Conservation (phyloP, 2,797 vertebrate species). For the Eurystomus glaucurus region DNA sequence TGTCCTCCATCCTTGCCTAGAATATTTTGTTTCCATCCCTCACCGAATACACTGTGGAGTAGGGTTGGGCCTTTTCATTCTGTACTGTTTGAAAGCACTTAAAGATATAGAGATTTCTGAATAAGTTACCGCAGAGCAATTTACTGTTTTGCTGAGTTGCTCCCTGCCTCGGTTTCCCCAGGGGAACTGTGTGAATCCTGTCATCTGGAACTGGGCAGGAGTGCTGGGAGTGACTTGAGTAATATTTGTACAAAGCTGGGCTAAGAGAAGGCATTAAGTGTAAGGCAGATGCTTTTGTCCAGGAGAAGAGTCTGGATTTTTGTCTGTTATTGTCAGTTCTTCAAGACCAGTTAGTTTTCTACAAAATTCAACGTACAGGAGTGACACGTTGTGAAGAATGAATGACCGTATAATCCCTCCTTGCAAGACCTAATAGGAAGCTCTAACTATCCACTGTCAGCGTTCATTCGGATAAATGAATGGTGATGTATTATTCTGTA, state of each 20-base stretch:
- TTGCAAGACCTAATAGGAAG: slow-evolving; percentile 61
- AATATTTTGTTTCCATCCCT: background rate
- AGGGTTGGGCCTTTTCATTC: background rate
- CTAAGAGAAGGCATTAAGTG: background rate
- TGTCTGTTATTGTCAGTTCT: background rate
- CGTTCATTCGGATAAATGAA: background rate
- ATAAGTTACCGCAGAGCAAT: background rate
- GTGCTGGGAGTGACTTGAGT: background rate
- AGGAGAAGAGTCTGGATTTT: background rate
- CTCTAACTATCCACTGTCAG: slow-evolving; percentile 29
- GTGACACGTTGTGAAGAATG: background rate
- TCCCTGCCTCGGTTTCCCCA: background rate
- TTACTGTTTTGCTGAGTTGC: background rate
- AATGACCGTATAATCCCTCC: background rate
- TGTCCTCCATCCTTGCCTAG: background rate
- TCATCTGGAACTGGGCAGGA: background rate
- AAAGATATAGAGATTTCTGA: background rate
- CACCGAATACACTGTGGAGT: background rate
- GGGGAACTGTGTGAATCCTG: background rate
- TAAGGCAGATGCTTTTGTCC: background rate
- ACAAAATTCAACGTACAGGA: background rate
- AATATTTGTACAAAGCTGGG: background rate
- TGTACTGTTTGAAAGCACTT: background rate
- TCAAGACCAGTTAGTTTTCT: slow-evolving; percentile 13
- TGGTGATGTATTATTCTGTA: slow-evolving; percentile 43